These are phyloP conservation scores for Priocnemis perturbator DNA, from an alignment of 2,888 invertebrate genomes.

Conservation along the genomic window DNA sequence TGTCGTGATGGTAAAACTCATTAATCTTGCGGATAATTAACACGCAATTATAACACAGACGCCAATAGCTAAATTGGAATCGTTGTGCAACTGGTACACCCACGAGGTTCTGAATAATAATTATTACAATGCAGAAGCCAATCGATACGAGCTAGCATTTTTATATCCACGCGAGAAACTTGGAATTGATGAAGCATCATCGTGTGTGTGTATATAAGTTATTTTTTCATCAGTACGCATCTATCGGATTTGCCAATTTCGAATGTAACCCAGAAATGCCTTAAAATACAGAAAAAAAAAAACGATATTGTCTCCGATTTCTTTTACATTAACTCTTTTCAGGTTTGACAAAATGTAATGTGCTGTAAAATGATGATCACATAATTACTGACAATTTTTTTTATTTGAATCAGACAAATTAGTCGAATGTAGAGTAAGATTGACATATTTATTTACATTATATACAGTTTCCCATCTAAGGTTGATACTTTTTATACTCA, in stretches of 20 bases:
- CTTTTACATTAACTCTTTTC: not conserved
- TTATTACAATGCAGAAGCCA: conserved; percentile 73
- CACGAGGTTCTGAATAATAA: conserved; percentile 71
- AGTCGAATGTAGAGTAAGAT: conserved; percentile 57
- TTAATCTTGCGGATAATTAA: conserved; percentile 1
- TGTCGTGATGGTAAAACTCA: conserved; percentile 16
- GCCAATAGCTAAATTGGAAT: conserved; percentile 67
- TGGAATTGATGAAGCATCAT: conserved; percentile 21
- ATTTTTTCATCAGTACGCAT: conserved; percentile 35
- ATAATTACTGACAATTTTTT: conserved; percentile 35
- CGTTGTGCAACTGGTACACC: conserved; percentile 75
- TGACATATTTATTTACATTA: conserved; percentile 73
- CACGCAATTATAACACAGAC: conserved; percentile 42
- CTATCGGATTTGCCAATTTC: not conserved
- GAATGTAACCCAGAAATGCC: not conserved
- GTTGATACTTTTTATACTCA: conserved; percentile 52
- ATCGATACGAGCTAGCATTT: conserved; percentile 77
- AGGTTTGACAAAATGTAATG: not conserved
- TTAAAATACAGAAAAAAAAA: not conserved
- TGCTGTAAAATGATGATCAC: conserved; percentile 26
- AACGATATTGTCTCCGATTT: not conserved
- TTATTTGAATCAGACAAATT: conserved; percentile 68
- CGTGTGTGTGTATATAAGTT: conserved; percentile 41
- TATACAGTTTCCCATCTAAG: conserved; percentile 65
- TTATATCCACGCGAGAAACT: conserved; percentile 65